Evolutionary conservation across 1,140 invertebrate species (phyloP).

Genomic region (Trichonephila inaurata): DNA sequence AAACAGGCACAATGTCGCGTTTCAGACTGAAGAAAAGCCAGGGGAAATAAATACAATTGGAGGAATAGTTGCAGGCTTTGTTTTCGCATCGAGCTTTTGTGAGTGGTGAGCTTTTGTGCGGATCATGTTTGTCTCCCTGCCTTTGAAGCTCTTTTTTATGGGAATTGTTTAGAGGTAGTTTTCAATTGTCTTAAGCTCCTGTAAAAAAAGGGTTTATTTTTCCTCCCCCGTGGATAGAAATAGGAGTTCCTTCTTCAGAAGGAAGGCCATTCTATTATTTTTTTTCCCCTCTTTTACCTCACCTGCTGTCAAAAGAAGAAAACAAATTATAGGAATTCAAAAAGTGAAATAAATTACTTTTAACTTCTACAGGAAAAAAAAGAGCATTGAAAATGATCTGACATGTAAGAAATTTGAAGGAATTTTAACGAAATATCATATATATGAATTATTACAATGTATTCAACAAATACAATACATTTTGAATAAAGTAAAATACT

Average conservation of each 20-base stretch:
- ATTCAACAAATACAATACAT: no score
- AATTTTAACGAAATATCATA: no score
- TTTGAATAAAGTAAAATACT: no score
- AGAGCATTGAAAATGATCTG: no score
- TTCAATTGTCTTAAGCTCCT: background rate
- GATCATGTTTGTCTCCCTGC: background rate
- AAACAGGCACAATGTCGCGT: slow-evolving; percentile 23
- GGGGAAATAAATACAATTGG: slow-evolving; percentile 38
- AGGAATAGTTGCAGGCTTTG: background rate
- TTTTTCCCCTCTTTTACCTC: background rate
- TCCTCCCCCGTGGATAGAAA: background rate
- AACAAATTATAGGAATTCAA: no score
- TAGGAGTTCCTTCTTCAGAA: background rate
- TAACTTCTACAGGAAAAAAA: no score
- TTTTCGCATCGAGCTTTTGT: background rate
- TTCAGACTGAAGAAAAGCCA: background rate
- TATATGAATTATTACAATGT: no score
- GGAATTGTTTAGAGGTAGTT: background rate
- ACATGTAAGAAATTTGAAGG: no score
- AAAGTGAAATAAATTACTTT: no score
- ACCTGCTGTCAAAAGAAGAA: background rate
- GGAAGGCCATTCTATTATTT: background rate
- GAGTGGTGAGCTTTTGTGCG: background rate
- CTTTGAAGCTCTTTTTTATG: background rate
- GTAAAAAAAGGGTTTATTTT: background rate